phyloP scores from a whole-genome alignment of 2,113 vertebrate genomes.

The Nesoenas mayeri region DNA sequence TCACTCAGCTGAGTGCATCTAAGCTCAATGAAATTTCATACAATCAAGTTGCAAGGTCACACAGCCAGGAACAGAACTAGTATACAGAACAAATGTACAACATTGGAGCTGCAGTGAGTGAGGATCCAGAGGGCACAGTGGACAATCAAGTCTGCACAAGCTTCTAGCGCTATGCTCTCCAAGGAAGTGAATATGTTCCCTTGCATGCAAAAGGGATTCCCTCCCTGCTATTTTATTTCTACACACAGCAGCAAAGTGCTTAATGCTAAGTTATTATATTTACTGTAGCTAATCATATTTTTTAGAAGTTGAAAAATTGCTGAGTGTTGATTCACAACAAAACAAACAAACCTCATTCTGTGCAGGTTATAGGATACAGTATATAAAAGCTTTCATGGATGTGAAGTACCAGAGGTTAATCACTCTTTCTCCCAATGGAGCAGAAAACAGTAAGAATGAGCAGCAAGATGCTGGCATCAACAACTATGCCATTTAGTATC shows the following conservation, averaged over 20 bases:
- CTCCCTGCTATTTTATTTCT: not conserved
- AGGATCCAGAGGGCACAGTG: not conserved
- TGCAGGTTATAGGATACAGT: not conserved
- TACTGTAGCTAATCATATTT: not conserved
- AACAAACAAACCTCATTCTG: not conserved
- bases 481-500: not conserved
- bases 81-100: not conserved
- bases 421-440: not conserved
- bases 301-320: not conserved
- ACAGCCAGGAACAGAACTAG: not conserved
- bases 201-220: not conserved
- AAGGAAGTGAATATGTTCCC: not conserved
- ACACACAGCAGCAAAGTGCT: not conserved
- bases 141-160: not conserved
- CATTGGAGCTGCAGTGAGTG: not conserved
- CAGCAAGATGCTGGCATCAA: not conserved
- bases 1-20: not conserved
- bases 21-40: not conserved
- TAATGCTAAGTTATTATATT: not conserved
- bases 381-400: not conserved
- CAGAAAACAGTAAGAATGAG: not conserved
- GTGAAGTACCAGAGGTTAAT: not conserved
- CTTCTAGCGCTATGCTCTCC: not conserved
- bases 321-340: not conserved
- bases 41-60: not conserved